Conservation (phyloP, 2,113 vertebrate genomes). For the Oryzias celebensis region DNA sequence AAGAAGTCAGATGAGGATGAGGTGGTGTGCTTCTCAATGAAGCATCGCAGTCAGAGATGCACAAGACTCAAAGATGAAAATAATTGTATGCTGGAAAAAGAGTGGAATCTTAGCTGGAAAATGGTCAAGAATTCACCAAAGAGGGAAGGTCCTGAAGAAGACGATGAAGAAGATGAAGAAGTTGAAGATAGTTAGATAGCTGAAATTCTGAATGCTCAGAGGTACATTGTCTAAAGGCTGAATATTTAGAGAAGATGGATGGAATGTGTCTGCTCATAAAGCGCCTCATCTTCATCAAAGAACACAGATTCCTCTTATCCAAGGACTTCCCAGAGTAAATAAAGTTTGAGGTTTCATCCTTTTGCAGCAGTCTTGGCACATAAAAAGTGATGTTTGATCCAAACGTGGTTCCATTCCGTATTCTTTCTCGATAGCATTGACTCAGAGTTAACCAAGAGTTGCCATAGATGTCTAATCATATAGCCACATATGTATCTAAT, state of each 20-base stretch:
- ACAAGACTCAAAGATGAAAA: not conserved
- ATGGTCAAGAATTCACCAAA: not conserved
- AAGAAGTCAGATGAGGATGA: constrained; percentile 34
- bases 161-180: not conserved
- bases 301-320: too few relatives aligned
- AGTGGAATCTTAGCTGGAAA: constrained; percentile 63
- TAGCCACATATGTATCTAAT: too few relatives aligned
- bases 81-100: not conserved
- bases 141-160: not conserved
- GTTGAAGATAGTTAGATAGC: not conserved
- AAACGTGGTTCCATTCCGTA: too few relatives aligned
- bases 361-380: too few relatives aligned
- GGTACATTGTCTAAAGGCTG: not conserved
- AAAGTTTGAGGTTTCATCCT: too few relatives aligned
- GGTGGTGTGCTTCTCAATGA: constrained; percentile 48
- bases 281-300: too few relatives aligned
- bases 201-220: not conserved
- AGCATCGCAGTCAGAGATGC: constrained; percentile 28
- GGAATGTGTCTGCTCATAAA: not conserved
- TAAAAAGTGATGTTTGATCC: too few relatives aligned
- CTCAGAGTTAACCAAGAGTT: too few relatives aligned
- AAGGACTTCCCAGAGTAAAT: too few relatives aligned
- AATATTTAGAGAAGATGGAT: not conserved
- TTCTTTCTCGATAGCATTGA: too few relatives aligned
- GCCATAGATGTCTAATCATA: too few relatives aligned